Percentiles rank a stretch among this genome's conserved stretches.
These are phyloP conservation scores for Agelastica alni DNA, from an alignment of 2,888 invertebrate genomes.

Conservation along the genomic window DNA sequence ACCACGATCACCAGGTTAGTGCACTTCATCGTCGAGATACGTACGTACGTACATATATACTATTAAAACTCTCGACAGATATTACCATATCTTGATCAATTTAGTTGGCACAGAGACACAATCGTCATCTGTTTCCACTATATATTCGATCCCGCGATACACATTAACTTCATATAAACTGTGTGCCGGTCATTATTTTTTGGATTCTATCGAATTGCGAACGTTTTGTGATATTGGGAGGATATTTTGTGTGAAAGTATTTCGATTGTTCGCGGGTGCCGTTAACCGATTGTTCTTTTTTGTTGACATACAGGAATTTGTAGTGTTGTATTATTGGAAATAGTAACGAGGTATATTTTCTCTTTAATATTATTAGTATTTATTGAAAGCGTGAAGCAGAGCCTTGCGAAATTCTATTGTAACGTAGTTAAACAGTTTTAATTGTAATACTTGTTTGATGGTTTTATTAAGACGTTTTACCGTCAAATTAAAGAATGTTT, in stretches of 20 bases:
- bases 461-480: too few species aligned
- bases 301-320: constrained; percentile 10
- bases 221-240: background rate
- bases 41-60: constrained; percentile 29
- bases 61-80: constrained; percentile 7
- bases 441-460: too few species aligned
- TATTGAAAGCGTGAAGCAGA: background rate
- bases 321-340: background rate
- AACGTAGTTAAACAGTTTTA: too few species aligned
- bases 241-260: constrained; percentile 15
- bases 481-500: too few species aligned
- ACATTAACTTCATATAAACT: background rate
- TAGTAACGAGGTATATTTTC: constrained; percentile 8
- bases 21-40: constrained; percentile 43
- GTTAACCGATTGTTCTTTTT: constrained; percentile 10
- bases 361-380: background rate
- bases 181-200: background rate
- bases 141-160: constrained; percentile 1
- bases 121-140: background rate
- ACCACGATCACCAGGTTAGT: constrained; percentile 48
- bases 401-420: constrained; percentile 6
- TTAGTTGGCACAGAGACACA: constrained; percentile 7
- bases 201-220: constrained; percentile 1
- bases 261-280: constrained; percentile 15
- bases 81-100: constrained; percentile 9